Base-by-base conservation (phyloP, 1,140 invertebrate species). In the Drosophila albomicans region DNA sequence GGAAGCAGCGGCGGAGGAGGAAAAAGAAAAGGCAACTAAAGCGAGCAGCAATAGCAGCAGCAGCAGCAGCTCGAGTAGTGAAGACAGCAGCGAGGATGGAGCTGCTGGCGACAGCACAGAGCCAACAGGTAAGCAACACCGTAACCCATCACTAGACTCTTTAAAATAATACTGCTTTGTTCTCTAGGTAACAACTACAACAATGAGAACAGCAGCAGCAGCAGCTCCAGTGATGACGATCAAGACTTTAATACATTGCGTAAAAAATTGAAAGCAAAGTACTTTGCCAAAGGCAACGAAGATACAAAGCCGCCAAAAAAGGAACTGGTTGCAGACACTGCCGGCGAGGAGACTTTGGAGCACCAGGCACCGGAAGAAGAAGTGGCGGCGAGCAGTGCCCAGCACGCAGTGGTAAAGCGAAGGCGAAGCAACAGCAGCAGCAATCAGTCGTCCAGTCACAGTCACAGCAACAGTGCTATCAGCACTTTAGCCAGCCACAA, bases 201-300 rank as follows among this genome's bases (percentile, higher is more conserved):
- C 1, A 54, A 41, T 25, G 76, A 32, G 13, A 38, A 59, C 16
- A 58, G 63, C 56, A 54, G 54, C 56, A 65, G 54, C 56, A 65
- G 54, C 43, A 78, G 41, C 25, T 71, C 64, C 51, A 71, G 57
- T 11, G 68, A 73, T 5, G 77, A 71, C n/a, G 62, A 81, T 28
- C 11, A 88, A 1, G 58, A 58, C 54, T 66, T 87, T 0, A 87
- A 85, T 48, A 73, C 73, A 0, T 54, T 87, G 63, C 58, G 80
- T 0, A 80, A 63, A 5, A 80, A 63, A 6, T 41, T 88, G 0
- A 80, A 84, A 25, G 69, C 80, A 8, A 76, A 86, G 48, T 11
- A 11, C n/a, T 32, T 25, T 1, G 46, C 3, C 5, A 5, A 16
- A 11, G 25, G 20, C 43, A 3, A 43, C 54, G 77, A 77, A 30